phyloP scores from a whole-genome alignment of 2,888 invertebrate species.

The Frankliniella intonsa region DNA sequence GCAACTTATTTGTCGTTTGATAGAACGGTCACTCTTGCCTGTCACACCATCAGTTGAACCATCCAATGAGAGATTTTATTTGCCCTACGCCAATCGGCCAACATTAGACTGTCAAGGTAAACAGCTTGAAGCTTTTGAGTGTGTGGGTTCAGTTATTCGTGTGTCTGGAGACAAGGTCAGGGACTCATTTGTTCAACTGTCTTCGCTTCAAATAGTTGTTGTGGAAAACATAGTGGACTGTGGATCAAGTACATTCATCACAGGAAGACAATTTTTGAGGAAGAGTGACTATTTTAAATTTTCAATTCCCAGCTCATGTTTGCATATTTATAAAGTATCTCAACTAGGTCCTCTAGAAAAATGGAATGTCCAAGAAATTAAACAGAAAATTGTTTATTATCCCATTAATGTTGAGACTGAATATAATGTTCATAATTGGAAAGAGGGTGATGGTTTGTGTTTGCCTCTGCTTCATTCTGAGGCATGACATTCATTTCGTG shows the following conservation, averaged over 20 bases:
- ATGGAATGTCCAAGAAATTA: background rate
- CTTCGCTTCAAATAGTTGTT: background rate
- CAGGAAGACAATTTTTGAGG: background rate
- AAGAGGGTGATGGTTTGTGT: background rate
- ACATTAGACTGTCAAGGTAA: background rate
- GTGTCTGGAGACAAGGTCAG: background rate
- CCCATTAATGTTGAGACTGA: background rate
- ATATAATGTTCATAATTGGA: background rate
- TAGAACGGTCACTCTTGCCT: background rate
- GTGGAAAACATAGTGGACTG: background rate
- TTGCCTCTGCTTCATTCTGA: background rate
- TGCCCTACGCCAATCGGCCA: background rate
- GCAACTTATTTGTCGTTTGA: background rate
- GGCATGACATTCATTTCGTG: background rate
- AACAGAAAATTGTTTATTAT: background rate
- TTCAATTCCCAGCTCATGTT: background rate
- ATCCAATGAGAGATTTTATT: background rate
- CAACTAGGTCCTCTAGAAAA: background rate
- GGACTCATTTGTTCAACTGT: background rate
- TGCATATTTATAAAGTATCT: background rate
- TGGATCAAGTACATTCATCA: background rate
- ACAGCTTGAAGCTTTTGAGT: background rate
- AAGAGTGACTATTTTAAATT: background rate
- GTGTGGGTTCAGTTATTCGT: background rate
- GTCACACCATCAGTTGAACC: background rate